Percentiles rank a stretch among this genome's conserved stretches.
phyloP scores from a whole-genome alignment of 2,888 invertebrate genomes.

The Dinocampus coccinellae region DNA sequence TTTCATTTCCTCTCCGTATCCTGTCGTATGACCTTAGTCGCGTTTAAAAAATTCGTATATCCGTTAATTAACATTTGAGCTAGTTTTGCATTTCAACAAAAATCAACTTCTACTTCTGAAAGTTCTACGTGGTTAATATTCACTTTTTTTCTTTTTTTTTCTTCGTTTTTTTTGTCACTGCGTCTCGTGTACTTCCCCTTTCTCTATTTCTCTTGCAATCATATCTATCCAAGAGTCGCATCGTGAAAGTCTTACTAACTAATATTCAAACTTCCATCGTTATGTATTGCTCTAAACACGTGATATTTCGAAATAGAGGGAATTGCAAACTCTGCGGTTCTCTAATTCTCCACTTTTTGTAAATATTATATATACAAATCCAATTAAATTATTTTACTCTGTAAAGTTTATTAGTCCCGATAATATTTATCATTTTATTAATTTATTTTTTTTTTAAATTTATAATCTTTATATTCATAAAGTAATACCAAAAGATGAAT shows the following conservation, averaged over 20 bases:
- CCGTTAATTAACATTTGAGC: constrained; percentile 27
- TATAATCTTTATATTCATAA: no score
- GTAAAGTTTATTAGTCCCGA: constrained; percentile 3
- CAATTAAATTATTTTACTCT: constrained; percentile 3
- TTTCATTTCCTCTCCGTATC: constrained; percentile 3
- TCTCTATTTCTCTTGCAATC: constrained; percentile 2
- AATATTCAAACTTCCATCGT: background rate
- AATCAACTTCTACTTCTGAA: constrained; percentile 4
- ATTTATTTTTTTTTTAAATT: no score
- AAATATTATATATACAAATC: background rate
- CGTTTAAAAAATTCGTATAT: background rate
- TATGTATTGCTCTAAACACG: background rate
- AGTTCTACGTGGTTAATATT: background rate
- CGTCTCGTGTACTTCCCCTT: background rate
- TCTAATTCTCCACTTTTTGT: background rate
- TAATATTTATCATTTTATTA: background rate
- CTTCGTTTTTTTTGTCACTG: no score
- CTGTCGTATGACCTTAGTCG: background rate
- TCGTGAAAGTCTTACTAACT: background rate
- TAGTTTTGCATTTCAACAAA: constrained; percentile 18
- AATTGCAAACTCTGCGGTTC: background rate
- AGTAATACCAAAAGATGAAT: no score
- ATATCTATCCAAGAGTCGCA: no score
- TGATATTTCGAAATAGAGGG: background rate
- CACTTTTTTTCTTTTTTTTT: no score